These are phyloP conservation scores for Pyrocoelia pectoralis DNA, from an alignment of 2,888 invertebrate species.

Conservation along the genomic window DNA sequence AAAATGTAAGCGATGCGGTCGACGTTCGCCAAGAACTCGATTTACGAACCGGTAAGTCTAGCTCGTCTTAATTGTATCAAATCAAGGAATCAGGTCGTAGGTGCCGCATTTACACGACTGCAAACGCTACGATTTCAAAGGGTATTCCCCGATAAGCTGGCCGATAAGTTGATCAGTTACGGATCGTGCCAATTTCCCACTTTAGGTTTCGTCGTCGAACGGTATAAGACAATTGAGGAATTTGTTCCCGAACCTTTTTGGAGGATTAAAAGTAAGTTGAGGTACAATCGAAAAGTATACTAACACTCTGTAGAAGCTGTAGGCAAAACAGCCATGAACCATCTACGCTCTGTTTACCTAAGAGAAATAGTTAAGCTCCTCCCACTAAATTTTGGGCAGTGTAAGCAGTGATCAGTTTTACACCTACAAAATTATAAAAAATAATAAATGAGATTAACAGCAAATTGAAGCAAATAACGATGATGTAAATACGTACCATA, in stretches of 20 bases:
- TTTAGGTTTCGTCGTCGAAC: conserved; percentile 99
- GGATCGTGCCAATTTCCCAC: conserved; percentile 99
- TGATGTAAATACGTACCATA: too few relatives aligned
- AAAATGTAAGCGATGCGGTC: conserved; percentile 89
- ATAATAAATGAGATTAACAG: too few relatives aligned
- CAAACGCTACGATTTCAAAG: conserved; percentile 91
- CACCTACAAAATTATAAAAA: too few relatives aligned
- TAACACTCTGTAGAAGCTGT: too few relatives aligned
- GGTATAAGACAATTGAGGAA: conserved; percentile 89
- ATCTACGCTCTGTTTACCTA: too few relatives aligned
- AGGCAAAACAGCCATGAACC: too few relatives aligned
- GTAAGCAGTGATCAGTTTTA: too few relatives aligned
- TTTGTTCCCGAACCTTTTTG: conserved; percentile 96
- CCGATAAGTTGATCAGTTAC: conserved; percentile 90
- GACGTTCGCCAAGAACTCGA: conserved; percentile 91
- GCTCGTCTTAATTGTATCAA: background rate
- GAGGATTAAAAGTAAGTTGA: conserved; percentile 81
- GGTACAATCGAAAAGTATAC: too few relatives aligned
- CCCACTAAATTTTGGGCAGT: too few relatives aligned
- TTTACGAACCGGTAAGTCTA: conserved; percentile 85
- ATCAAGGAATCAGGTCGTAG: conserved; percentile 59
- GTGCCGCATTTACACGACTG: conserved; percentile 97
- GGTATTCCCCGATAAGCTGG: conserved; percentile 77
- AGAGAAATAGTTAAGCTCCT: too few relatives aligned
- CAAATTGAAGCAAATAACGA: too few relatives aligned